Evolutionary conservation across 2,888 invertebrate species (phyloP), one percentile per base, ranked within the genome.

Genomic region (Mechanitis mazaeus): DNA sequence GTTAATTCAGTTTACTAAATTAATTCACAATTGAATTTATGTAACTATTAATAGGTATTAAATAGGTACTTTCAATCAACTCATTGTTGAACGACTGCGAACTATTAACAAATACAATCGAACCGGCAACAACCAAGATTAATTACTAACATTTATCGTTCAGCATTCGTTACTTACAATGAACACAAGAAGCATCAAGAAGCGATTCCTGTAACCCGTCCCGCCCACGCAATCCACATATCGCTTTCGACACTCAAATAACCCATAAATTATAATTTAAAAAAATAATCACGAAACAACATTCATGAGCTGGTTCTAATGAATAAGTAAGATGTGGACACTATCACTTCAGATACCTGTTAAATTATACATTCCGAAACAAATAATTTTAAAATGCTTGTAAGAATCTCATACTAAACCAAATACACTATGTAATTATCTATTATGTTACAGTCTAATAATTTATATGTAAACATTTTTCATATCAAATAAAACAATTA

Each of bases 201-300:
- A 68, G 71, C 68, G 59, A 64, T 68, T 63, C 71, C 64, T 63
- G 65, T 57, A 79, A 75, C 80, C 68, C 71, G 81, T 78, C 71
- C 79, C 84, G 77, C 88, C 89, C 79, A 89, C 89, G 75, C 81
- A 68, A 80, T 82, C 75, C 70, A 68, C 46, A 61, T 64, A 62
- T 66, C 79, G 80, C 82, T 90, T 88, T 87, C 89, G 81, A 87
- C 88, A 87, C 83, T 79, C 79, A 79, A 83, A 83, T 82, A 82
- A 84, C 79, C 78, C 77, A 83, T 89, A 87, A 86, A 88, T 87
- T 87, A 86, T 85, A 84, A 86, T 85, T 87, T 84, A 80, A 81
- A 85, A 86, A 42, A 83, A 77, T 77, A 75, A 78, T 78, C 79
- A 73, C 74, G 70, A 65, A 70, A 78, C 76, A 75, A 77, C 60